Evolutionary conservation across 2,888 invertebrate species (phyloP).

Genomic region (Athalia rosae): DNA sequence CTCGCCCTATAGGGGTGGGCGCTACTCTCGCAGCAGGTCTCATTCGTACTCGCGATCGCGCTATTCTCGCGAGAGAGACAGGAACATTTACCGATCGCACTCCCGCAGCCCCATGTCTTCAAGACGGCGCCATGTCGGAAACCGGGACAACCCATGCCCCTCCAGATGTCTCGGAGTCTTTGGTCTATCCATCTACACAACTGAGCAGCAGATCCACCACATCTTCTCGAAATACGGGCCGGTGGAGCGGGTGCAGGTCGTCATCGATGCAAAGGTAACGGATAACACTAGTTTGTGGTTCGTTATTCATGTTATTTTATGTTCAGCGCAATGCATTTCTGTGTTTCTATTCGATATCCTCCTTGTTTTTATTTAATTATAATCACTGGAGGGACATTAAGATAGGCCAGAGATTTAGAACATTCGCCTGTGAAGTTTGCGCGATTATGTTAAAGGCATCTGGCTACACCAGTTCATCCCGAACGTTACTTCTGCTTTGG

Average conservation of each 20-base stretch:
- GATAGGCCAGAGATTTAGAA: conserved; percentile 69
- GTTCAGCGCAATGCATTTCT: conserved; percentile 32
- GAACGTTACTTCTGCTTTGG: conserved; percentile 37
- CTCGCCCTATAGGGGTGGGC: conserved; percentile 77
- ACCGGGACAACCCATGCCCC: conserved; percentile 90
- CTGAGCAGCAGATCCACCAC: conserved; percentile 92
- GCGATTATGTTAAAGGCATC: conserved; percentile 69
- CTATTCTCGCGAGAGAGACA: conserved; percentile 78
- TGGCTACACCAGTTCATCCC: conserved; percentile 59
- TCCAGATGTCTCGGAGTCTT: conserved; percentile 95
- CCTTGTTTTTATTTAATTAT: conserved; percentile 40
- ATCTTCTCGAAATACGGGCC: conserved; percentile 95
- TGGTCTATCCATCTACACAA: conserved; percentile 94
- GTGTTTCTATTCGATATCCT: conserved; percentile 5
- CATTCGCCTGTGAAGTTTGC: conserved; percentile 60
- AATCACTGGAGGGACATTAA: not conserved
- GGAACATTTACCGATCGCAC: conserved; percentile 79
- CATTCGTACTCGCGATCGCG: conserved; percentile 75
- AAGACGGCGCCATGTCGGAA: conserved; percentile 85
- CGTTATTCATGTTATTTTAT: conserved; percentile 20
- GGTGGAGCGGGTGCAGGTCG: conserved; percentile 94
- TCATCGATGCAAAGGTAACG: conserved; percentile 96
- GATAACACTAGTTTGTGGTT: conserved; percentile 59
- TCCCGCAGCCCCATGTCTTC: conserved; percentile 90
- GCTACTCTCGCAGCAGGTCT: conserved; percentile 81